phyloP scores from a whole-genome alignment of 1,140 invertebrate genomes.

The Ectropis grisescens region DNA sequence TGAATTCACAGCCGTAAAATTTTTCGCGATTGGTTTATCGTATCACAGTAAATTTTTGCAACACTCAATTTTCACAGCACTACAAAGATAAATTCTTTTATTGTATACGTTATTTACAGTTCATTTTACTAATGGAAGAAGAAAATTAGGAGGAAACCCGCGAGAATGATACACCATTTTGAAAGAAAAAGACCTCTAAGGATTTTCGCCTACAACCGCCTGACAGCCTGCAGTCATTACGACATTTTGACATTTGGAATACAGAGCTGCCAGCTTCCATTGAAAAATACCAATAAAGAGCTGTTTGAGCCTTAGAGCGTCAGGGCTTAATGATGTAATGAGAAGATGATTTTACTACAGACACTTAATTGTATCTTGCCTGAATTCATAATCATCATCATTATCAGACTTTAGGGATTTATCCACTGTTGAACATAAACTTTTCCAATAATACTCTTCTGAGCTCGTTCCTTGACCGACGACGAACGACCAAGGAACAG shows the following conservation, averaged over 20 bases:
- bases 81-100: conserved; percentile 17
- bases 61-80: conserved; percentile 20
- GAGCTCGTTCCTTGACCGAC: too few species aligned
- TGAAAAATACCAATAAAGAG: too few species aligned
- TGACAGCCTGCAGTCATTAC: conserved; percentile 56
- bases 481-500: too few species aligned
- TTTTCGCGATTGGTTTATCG: conserved; percentile 11
- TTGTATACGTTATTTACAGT: conserved; percentile 24
- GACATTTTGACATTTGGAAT: conserved; percentile 31
- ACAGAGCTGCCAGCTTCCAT: conserved; percentile 2
- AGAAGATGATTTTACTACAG: too few species aligned
- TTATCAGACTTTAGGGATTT: too few species aligned
- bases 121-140: conserved; percentile 46
- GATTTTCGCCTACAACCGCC: conserved; percentile 46
- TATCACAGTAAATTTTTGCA: neutral
- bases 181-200: conserved; percentile 58
- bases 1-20: conserved; percentile 24
- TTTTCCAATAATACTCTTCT: too few species aligned
- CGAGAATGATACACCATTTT: conserved; percentile 62
- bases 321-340: too few species aligned
- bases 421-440: too few species aligned
- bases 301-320: too few species aligned
- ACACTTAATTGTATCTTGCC: too few species aligned
- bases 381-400: too few species aligned
- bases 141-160: conserved; percentile 56